phyloP scores from a whole-genome alignment of 2,888 invertebrate genomes.

The Choristoneura rosaceana region DNA sequence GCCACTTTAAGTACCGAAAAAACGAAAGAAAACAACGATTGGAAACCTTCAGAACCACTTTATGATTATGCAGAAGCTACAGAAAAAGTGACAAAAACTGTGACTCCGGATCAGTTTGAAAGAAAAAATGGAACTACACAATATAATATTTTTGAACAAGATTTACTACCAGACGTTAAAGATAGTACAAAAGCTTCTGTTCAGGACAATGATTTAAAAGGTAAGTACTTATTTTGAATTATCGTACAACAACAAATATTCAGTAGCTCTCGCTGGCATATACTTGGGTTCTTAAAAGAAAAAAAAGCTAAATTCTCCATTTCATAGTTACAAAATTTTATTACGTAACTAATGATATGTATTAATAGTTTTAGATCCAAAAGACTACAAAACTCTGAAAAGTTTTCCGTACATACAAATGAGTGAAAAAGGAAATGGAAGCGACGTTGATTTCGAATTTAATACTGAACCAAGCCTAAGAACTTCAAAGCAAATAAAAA shows the following conservation, averaged over 20 bases:
- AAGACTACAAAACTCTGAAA: not conserved
- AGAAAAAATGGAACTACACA: not conserved
- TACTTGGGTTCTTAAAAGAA: too few species aligned
- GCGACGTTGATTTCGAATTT: not conserved
- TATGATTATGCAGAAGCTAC: not conserved
- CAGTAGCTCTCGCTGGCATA: too few species aligned
- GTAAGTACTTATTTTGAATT: not conserved
- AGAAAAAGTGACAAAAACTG: constrained; percentile 1
- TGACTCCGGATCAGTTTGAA: constrained; percentile 3
- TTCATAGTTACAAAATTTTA: too few species aligned
- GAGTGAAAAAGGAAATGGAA: not conserved
- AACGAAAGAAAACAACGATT: not conserved
- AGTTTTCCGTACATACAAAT: not conserved
- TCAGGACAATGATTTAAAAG: not conserved
- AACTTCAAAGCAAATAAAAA: constrained; percentile 6
- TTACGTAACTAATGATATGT: not conserved
- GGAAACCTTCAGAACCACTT: constrained; percentile 13
- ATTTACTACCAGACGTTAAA: not conserved
- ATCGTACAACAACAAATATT: too few species aligned
- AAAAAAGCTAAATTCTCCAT: too few species aligned
- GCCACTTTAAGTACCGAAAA: not conserved
- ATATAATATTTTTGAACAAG: not conserved
- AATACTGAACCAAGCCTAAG: constrained; percentile 5
- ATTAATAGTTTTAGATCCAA: not conserved
- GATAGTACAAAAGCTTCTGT: not conserved